These are phyloP conservation scores for Drosophila elegans DNA, from an alignment of 1,140 invertebrate genomes.

Conservation along the genomic window DNA sequence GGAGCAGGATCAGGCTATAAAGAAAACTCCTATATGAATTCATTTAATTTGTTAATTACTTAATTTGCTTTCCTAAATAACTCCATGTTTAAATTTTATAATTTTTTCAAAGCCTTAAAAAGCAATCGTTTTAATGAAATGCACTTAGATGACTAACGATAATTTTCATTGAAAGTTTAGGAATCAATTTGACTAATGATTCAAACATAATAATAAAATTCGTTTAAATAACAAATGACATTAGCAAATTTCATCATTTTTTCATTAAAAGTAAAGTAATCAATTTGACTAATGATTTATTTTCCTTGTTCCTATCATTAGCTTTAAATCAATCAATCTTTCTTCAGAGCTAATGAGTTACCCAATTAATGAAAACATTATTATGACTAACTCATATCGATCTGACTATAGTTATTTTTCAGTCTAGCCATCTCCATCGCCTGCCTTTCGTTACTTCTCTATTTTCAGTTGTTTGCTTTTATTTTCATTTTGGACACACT, in stretches of 20 bases:
- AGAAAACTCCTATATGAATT: conserved; percentile 1
- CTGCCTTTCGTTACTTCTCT: conserved; percentile 23
- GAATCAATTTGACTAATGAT: neutral
- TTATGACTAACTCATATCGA: neutral
- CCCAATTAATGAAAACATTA: neutral
- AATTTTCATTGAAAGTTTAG: neutral
- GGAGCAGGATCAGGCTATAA: conserved; percentile 42
- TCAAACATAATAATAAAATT: too few species aligned
- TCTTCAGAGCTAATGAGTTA: neutral
- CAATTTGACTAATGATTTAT: neutral
- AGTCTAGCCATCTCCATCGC: conserved; percentile 29
- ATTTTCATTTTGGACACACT: conserved; percentile 44
- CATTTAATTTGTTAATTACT: too few species aligned
- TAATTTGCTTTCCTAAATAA: too few species aligned
- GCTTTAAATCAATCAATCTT: neutral
- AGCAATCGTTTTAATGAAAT: too few species aligned
- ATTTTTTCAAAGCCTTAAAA: too few species aligned
- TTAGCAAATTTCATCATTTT: too few species aligned
- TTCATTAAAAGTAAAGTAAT: neutral
- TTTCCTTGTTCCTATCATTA: neutral
- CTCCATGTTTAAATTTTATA: too few species aligned
- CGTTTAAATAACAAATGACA: too few species aligned
- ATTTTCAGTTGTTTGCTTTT: conserved; percentile 3
- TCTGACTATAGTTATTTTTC: neutral
- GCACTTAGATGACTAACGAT: too few species aligned